Evolutionary conservation across 1,140 invertebrate species (phyloP).

Genomic region (Nilaparvata lugens): DNA sequence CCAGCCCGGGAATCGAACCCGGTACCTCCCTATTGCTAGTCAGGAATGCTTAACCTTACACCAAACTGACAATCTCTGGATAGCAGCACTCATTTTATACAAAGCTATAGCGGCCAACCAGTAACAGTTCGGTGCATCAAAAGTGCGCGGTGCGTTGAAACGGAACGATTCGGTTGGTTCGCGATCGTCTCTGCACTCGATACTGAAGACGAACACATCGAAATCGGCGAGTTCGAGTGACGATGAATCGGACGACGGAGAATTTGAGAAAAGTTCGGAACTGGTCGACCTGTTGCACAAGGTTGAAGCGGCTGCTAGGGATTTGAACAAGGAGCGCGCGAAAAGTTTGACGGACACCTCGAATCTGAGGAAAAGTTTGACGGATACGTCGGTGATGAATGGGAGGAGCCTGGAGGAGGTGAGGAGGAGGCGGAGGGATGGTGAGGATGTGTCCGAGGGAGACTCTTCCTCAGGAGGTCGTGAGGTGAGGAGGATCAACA

Average conservation of each 20-base stretch:
- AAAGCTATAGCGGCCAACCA: no score
- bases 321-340: slow-evolving; percentile 3
- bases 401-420: not conserved
- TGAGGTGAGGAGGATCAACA: slow-evolving; percentile 46
- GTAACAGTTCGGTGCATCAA: no score
- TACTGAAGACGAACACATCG: slow-evolving; percentile 40
- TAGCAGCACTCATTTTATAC: no score
- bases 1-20: no score
- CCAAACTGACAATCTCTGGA: no score
- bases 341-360: slow-evolving; percentile 8
- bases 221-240: slow-evolving; percentile 31
- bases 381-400: no score
- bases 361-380: slow-evolving; percentile 17
- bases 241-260: slow-evolving; percentile 6
- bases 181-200: slow-evolving; percentile 1
- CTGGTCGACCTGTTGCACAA: slow-evolving; percentile 21
- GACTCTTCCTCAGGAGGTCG: slow-evolving; percentile 45
- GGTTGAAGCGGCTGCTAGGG: slow-evolving; percentile 16
- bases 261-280: slow-evolving; percentile 11
- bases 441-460: slow-evolving; percentile 36
- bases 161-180: no score
- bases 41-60: no score
- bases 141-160: no score
- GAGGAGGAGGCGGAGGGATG: slow-evolving; percentile 5
- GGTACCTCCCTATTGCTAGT: no score